A percentile compares a stretch with the other conserved stretches of the same genome.
phyloP scores from a whole-genome alignment of 1,140 invertebrate genomes.

The Hermetia illucens region DNA sequence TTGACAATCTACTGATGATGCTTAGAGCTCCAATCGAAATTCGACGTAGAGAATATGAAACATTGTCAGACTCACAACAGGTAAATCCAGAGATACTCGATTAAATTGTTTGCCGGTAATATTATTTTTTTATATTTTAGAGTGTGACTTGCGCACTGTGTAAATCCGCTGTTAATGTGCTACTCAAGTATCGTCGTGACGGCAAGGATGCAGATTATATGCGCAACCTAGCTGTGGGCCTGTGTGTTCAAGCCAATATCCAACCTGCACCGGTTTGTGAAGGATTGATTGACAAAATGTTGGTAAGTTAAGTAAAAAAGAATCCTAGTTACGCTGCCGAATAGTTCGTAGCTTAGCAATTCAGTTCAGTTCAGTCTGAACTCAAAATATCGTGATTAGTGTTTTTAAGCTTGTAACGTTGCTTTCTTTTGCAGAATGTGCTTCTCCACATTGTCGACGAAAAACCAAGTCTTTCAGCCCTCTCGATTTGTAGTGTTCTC shows the following conservation, averaged over 20 bases:
- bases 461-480: conserved; percentile 16
- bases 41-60: background rate
- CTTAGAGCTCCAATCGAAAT: background rate
- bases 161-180: conserved; percentile 28
- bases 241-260: conserved; percentile 39
- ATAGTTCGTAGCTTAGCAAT: too few species aligned
- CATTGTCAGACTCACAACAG: background rate
- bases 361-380: too few species aligned
- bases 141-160: conserved; percentile 39
- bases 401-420: too few species aligned
- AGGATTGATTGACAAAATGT: conserved; percentile 38
- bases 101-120: conserved; percentile 2
- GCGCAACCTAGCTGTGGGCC: conserved; percentile 21
- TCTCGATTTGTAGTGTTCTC: conserved; percentile 18
- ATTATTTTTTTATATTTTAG: conserved; percentile 16
- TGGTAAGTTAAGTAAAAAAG: conserved; percentile 28
- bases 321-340: background rate
- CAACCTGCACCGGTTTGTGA: conserved; percentile 39
- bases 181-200: conserved; percentile 27
- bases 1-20: conserved; percentile 14
- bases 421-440: background rate
- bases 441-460: conserved; percentile 10
- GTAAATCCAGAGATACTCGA: background rate
- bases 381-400: too few species aligned
- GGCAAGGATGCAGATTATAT: conserved; percentile 16